Percentiles rank a stretch among this genome's conserved stretches.
Conservation (phyloP, 2,797 vertebrate genomes). For the Sebastes hubbsi region DNA sequence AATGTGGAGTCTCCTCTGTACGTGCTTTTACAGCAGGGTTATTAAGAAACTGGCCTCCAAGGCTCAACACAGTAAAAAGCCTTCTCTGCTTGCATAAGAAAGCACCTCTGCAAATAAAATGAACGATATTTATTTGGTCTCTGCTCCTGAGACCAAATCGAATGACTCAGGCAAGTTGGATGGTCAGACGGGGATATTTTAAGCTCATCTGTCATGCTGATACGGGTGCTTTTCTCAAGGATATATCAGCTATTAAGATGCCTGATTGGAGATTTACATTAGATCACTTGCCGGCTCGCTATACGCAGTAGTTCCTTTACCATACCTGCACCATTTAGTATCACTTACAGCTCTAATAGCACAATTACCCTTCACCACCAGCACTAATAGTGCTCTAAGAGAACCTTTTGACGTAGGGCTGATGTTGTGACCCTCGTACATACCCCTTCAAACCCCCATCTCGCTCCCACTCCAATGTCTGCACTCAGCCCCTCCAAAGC, state of each 20-base stretch:
- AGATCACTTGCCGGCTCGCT: slow-evolving; percentile 62
- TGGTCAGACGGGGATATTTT: slow-evolving; percentile 33
- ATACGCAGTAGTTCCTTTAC: slow-evolving; percentile 67
- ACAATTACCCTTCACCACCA: slow-evolving; percentile 81
- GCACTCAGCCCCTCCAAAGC: slow-evolving; percentile 58
- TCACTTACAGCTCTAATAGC: slow-evolving; percentile 78
- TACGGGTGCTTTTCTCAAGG: slow-evolving; percentile 75
- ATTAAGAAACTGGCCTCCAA: slow-evolving; percentile 19
- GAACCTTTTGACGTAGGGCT: slow-evolving; percentile 73
- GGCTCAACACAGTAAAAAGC: slow-evolving; percentile 7
- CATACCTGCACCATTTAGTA: slow-evolving; percentile 76
- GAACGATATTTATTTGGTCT: slow-evolving; percentile 25
- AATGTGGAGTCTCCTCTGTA: slow-evolving; percentile 16
- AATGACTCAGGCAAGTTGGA: slow-evolving; percentile 38
- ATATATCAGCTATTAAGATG: slow-evolving; percentile 73
- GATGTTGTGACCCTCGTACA: slow-evolving; percentile 69
- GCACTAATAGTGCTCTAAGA: slow-evolving; percentile 71
- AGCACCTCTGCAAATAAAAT: slow-evolving; percentile 33
- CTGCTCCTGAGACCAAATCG: slow-evolving; percentile 24
- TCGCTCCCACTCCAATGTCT: slow-evolving; percentile 53
- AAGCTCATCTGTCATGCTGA: slow-evolving; percentile 44
- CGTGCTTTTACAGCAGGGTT: slow-evolving; percentile 7
- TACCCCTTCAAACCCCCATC: slow-evolving; percentile 64
- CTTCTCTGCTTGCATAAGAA: slow-evolving; percentile 11
- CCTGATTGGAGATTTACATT: slow-evolving; percentile 72